These are phyloP conservation scores for Meta bourneti DNA, from an alignment of 2,888 invertebrate genomes.

Conservation along the genomic window DNA sequence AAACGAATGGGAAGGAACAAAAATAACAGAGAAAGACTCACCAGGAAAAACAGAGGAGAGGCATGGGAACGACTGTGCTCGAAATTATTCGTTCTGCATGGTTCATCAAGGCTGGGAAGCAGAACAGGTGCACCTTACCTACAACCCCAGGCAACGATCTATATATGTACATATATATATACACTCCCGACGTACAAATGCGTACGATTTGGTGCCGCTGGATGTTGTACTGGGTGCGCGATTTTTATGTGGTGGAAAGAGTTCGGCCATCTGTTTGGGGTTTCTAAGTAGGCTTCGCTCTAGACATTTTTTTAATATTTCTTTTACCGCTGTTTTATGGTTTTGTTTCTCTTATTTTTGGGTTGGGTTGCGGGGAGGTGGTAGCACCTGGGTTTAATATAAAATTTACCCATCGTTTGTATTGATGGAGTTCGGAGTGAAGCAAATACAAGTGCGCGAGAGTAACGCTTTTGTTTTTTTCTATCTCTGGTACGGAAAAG, in stretches of 20 bases:
- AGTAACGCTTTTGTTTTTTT: constrained; percentile 7
- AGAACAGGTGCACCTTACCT: constrained; percentile 52
- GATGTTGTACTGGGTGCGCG: too few relatives aligned
- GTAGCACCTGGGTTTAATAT: constrained; percentile 61
- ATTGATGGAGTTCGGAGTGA: constrained; percentile 71
- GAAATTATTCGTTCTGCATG: constrained; percentile 68
- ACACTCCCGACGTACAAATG: constrained; percentile 18
- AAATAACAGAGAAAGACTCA: constrained; percentile 34
- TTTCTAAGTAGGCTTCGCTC: constrained; percentile 59
- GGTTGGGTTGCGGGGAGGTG: constrained; percentile 24
- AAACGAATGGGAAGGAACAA: constrained; percentile 36
- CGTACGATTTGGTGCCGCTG: not conserved
- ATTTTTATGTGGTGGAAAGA: constrained; percentile 2
- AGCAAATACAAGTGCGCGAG: constrained; percentile 36
- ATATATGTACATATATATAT: constrained; percentile 54
- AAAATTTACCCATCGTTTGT: constrained; percentile 73
- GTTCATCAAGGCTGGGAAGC: constrained; percentile 70
- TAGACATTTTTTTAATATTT: constrained; percentile 21
- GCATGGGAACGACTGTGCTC: constrained; percentile 30
- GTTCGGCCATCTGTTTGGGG: constrained; percentile 59
- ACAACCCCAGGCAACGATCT: constrained; percentile 24
- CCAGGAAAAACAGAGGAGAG: constrained; percentile 57
- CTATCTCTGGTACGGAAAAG: constrained; percentile 5
- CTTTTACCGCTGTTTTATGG: constrained; percentile 54
- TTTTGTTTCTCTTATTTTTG: constrained; percentile 54